Conservation (phyloP, 2,888 invertebrate species). For the Lycophotia porphyrea region DNA sequence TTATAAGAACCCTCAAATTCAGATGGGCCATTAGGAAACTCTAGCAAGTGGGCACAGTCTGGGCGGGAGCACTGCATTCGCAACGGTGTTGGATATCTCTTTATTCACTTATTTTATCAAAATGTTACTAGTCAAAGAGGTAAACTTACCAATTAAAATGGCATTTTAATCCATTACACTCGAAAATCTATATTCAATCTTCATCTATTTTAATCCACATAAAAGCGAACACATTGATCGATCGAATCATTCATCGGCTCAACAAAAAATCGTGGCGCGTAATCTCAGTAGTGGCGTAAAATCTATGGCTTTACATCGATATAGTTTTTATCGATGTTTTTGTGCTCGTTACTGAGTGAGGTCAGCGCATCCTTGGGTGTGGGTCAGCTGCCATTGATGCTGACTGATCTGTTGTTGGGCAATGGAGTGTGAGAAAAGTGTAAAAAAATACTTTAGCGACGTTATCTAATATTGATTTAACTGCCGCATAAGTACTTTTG, state of each 20-base stretch:
- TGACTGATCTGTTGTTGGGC: constrained; percentile 38
- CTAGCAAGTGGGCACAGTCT: background rate
- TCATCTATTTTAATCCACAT: constrained; percentile 8
- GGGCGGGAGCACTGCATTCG: background rate
- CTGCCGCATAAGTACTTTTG: background rate
- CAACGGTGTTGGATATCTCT: background rate
- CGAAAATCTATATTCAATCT: background rate
- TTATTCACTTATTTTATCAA: background rate
- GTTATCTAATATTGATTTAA: background rate
- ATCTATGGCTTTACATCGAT: constrained; percentile 55
- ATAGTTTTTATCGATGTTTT: constrained; percentile 60
- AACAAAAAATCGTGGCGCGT: constrained; percentile 59
- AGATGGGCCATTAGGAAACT: background rate
- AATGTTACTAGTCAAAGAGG: background rate
- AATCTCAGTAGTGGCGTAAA: constrained; percentile 62
- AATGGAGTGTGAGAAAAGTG: constrained; percentile 30
- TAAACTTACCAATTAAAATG: background rate
- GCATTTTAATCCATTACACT: background rate
- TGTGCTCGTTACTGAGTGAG: constrained; percentile 52
- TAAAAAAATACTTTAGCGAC: background rate
- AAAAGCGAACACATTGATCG: constrained; percentile 46
- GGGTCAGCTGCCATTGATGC: constrained; percentile 62
- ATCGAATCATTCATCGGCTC: constrained; percentile 39
- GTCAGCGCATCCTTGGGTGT: constrained; percentile 63
- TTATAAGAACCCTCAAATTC: background rate